A percentile compares a stretch with the other conserved stretches of the same genome.
Evolutionary conservation across 1,140 invertebrate species (phyloP).

Genomic region (Hestina assimilis): DNA sequence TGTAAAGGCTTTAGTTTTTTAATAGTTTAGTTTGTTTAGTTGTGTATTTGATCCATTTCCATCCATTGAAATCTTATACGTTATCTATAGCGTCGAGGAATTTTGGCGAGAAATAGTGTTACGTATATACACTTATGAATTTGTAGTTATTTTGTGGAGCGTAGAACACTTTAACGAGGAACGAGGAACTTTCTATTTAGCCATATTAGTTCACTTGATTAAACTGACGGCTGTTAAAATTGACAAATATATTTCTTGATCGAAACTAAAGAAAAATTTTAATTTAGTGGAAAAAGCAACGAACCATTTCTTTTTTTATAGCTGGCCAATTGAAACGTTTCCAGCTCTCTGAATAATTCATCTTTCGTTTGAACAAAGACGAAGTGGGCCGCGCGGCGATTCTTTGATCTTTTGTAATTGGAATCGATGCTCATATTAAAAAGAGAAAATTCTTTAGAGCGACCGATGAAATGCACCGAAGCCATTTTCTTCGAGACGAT

Average conservation of each 20-base stretch:
- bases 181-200: too few relatives aligned
- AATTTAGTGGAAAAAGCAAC: constrained; percentile 77
- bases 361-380: constrained; percentile 78
- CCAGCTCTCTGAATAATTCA: constrained; percentile 78
- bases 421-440: constrained; percentile 78
- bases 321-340: constrained; percentile 77
- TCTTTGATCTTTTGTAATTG: constrained; percentile 78
- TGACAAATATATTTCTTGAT: constrained; percentile 54
- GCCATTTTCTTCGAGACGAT: constrained; percentile 67
- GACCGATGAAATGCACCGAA: constrained; percentile 73
- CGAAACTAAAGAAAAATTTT: constrained; percentile 73
- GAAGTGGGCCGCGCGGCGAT: constrained; percentile 75
- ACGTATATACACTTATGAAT: too few relatives aligned
- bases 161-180: too few relatives aligned
- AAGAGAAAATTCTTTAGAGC: constrained; percentile 72
- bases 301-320: constrained; percentile 77
- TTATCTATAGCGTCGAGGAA: too few relatives aligned
- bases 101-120: too few relatives aligned
- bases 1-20: too few relatives aligned
- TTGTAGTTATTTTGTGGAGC: too few relatives aligned
- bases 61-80: too few relatives aligned
- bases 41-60: too few relatives aligned
- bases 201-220: neutral
- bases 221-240: constrained; percentile 23
- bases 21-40: too few relatives aligned